Percentiles rank a stretch among this genome's conserved stretches.
These are phyloP conservation scores for Drosophila fungiperda DNA, from an alignment of 2,888 invertebrate genomes.

Conservation along the genomic window DNA sequence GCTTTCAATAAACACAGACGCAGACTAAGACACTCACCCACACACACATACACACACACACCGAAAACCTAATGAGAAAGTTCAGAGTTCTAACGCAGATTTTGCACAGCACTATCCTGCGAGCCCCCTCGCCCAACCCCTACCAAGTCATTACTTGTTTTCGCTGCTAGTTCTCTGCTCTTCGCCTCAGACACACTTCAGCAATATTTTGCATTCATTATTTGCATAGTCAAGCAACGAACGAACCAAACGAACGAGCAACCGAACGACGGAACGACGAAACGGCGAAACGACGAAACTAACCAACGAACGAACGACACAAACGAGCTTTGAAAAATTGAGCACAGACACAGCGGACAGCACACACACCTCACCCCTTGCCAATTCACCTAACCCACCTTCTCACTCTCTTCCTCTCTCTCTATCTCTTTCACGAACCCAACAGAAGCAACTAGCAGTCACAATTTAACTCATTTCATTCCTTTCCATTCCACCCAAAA, in stretches of 20 bases:
- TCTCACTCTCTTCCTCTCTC: neutral
- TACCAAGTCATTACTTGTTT: neutral
- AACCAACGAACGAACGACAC: conserved; percentile 54
- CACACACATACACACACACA: conserved; percentile 8
- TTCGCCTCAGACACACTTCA: conserved; percentile 65
- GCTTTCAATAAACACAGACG: conserved; percentile 28
- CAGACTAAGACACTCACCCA: conserved; percentile 4
- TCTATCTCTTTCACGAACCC: neutral
- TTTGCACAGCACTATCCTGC: conserved; percentile 27
- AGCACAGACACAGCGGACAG: conserved; percentile 49
- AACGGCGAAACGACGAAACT: conserved; percentile 7
- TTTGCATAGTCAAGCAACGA: conserved; percentile 65
- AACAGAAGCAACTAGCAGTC: conserved; percentile 2
- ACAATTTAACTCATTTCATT: conserved; percentile 16
- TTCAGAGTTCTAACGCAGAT: conserved; percentile 47
- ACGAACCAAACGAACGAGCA: conserved; percentile 26
- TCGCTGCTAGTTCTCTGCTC: conserved; percentile 1
- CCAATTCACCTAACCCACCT: too few relatives aligned
- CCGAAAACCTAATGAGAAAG: conserved; percentile 37
- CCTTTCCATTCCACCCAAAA: conserved; percentile 7
- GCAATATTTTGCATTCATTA: conserved; percentile 78
- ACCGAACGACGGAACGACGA: neutral
- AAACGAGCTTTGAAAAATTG: conserved; percentile 78
- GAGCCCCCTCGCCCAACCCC: neutral
- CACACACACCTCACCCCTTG: neutral